These are phyloP conservation scores for Bos taurus DNA, from an alignment of 2,113 vertebrate species.

Conservation along the genomic window ARS-UCD2.0 NC_037337.1:79638501-79639000, in stretches of 20 bases:
- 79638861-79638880: background rate
- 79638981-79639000: slow-evolving; percentile 95
- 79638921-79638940: slow-evolving; percentile 94
- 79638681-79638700: background rate
- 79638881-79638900: rapidly evolving
- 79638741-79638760: background rate
- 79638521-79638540: background rate
- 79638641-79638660: background rate
- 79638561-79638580: background rate
- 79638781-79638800: background rate
- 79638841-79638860: background rate
- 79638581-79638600: background rate
- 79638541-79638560: background rate
- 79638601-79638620: background rate
- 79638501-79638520: background rate
- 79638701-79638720: background rate
- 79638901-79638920: slow-evolving; percentile 89
- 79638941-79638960: slow-evolving; percentile 91
- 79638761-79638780: background rate
- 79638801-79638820: background rate
- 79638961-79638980: slow-evolving; percentile 90
- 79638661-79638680: background rate
- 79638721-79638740: background rate
- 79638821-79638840: background rate
- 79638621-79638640: background rate